Evolutionary conservation across 2,113 vertebrate species (phyloP), one percentile per base, ranked within the genome.

Genomic region (Semicossyphus pulcher): DNA sequence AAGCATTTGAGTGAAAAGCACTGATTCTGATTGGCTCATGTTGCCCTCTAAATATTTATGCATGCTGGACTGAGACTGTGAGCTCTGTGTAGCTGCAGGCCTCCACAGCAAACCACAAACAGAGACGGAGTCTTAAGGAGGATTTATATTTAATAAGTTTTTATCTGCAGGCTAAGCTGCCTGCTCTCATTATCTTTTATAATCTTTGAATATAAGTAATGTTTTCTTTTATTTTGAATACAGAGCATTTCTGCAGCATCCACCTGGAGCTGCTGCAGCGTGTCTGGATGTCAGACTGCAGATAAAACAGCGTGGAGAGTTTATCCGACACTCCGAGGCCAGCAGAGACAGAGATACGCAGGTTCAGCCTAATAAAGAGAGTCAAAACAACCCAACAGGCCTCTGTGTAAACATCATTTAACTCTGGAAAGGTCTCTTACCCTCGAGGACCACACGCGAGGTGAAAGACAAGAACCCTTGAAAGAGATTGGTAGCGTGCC

Each of bases 321-420:
- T 61, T 45, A 73, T 62, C 11, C 10, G 34, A 10, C 12, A 1
- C 52, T 37, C 6, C 20, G 26, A 69, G 64, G 60, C 61, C 66
- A 69, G 66, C 62, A 79, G 48, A 76, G 58, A 70, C 18, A 44
- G 39, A 65, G 54, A 25, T 47, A 67, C 29, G 32, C 65, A 68
- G 71, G 67, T 84, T 86, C 41, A 68, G 54, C 15, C 8, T 67
- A 70, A 88, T 84, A 84, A 88, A 83, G 60, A 61, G 64, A 80
- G 78, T 78, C 62, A 88, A 90, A 89, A 81, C 84, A 87, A 74
- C 12, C 65, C 58, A 49, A 57, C n/a, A 10, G 48, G 67, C 81
- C 72, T 66, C 81, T 89, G 66, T 73, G 80, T 92, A 91, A 92
- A 93, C 91, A 91, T 84, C 62, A 78, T 89, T 89, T 89, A 77